These are phyloP conservation scores for Drepana falcataria DNA, from an alignment of 2,888 invertebrate species.

Conservation along the genomic window DNA sequence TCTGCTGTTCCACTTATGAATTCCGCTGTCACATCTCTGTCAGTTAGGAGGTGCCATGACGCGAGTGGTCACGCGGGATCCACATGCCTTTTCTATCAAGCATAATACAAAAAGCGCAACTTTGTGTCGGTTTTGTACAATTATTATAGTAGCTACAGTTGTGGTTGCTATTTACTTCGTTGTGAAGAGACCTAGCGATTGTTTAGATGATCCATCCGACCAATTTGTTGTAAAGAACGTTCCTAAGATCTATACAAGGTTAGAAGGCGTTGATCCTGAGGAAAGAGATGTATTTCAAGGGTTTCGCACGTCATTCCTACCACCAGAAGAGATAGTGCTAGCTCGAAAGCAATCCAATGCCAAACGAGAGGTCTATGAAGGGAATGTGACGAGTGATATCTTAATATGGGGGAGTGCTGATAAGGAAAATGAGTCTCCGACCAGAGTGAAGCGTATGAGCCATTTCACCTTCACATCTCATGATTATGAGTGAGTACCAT, in stretches of 20 bases:
- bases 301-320: conserved; percentile 81
- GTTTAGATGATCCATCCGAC: conserved; percentile 55
- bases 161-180: conserved; percentile 41
- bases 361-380: conserved; percentile 36
- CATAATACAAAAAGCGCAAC: conserved; percentile 44
- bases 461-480: conserved; percentile 43
- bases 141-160: conserved; percentile 33
- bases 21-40: conserved; percentile 31
- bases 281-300: conserved; percentile 80
- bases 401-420: conserved; percentile 42
- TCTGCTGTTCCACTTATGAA: conserved; percentile 50
- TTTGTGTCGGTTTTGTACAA: conserved; percentile 41
- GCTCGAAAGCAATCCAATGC: conserved; percentile 36
- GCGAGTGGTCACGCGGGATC: conserved; percentile 52
- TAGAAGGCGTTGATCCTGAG: conserved; percentile 69
- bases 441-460: conserved; percentile 58
- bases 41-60: conserved; percentile 68
- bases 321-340: conserved; percentile 70
- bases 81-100: conserved; percentile 46
- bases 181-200: conserved; percentile 36
- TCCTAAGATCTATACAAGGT: conserved; percentile 53
- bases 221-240: conserved; percentile 53
- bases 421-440: conserved; percentile 27
- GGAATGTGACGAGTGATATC: conserved; percentile 49
- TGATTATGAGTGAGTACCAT: conserved; percentile 50